phyloP scores from a whole-genome alignment of 2,888 invertebrate genomes.

The Polia nebulosa region DNA sequence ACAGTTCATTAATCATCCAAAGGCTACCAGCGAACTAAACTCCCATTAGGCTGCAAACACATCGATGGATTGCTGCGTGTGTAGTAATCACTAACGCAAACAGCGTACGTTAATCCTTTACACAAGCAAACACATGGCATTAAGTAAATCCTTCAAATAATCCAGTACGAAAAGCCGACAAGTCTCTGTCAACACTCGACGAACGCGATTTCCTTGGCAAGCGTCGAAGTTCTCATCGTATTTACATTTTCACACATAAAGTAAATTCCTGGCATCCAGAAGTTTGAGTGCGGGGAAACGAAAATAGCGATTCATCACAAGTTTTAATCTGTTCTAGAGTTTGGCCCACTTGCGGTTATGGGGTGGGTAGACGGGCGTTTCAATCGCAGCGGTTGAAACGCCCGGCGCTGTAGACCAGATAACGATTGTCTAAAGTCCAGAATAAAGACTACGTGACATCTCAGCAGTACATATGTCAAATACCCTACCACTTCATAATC shows the following conservation, averaged over 20 bases:
- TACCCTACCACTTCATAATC: no score
- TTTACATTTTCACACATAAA: slow-evolving; percentile 90
- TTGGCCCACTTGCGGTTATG: slow-evolving; percentile 83
- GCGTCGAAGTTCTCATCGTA: slow-evolving; percentile 84
- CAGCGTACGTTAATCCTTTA: slow-evolving; percentile 82
- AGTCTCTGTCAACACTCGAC: slow-evolving; percentile 87
- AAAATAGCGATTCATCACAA: slow-evolving; percentile 89
- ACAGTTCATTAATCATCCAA: slow-evolving; percentile 75
- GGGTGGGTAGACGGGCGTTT: slow-evolving; percentile 46
- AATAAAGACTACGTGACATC: neutral
- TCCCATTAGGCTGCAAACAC: slow-evolving; percentile 79
- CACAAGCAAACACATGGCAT: slow-evolving; percentile 85
- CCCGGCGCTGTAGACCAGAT: neutral
- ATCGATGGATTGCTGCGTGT: slow-evolving; percentile 74
- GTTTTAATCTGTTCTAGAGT: slow-evolving; percentile 89
- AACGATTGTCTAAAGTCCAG: neutral
- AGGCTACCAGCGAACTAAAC: slow-evolving; percentile 66
- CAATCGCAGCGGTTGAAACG: slow-evolving; percentile 40
- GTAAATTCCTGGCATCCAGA: slow-evolving; percentile 86
- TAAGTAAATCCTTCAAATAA: slow-evolving; percentile 89
- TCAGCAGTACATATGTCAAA: no score
- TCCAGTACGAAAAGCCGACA: slow-evolving; percentile 86
- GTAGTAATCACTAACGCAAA: slow-evolving; percentile 80
- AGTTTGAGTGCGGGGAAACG: slow-evolving; percentile 83
- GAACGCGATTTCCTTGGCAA: slow-evolving; percentile 85